Conservation (phyloP, 2,113 vertebrate genomes). For the Oreochromis aureus region DNA sequence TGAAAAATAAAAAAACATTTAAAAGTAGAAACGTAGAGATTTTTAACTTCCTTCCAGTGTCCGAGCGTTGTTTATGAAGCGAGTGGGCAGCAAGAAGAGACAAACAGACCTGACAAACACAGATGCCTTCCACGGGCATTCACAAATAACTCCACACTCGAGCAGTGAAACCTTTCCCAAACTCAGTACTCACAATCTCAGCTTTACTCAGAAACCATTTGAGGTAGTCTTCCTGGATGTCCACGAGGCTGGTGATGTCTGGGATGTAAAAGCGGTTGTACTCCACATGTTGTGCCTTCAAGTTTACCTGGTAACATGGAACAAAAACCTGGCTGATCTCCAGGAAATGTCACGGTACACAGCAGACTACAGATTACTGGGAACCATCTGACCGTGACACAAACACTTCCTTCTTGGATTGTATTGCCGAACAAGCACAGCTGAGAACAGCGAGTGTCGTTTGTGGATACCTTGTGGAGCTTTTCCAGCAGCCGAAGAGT, state of each 20-base stretch:
- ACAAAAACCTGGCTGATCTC: neutral
- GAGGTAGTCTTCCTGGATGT: conserved; percentile 98
- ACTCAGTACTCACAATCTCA: conserved; percentile 81
- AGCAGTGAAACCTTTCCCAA: neutral
- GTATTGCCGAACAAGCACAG: neutral
- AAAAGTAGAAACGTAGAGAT: neutral
- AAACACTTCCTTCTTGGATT: neutral
- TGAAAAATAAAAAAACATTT: neutral
- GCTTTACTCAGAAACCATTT: conserved; percentile 96
- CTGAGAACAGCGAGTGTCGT: neutral
- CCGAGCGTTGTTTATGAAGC: neutral
- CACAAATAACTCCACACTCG: neutral
- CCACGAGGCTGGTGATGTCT: conserved; percentile 89
- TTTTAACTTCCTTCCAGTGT: neutral
- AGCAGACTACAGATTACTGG: neutral
- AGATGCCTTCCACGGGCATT: neutral
- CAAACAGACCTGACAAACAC: neutral
- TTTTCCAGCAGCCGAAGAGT: conserved; percentile 89
- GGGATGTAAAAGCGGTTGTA: conserved; percentile 93
- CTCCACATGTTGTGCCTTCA: conserved; percentile 88
- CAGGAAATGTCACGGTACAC: neutral
- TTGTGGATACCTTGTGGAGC: conserved; percentile 83
- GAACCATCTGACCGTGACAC: neutral
- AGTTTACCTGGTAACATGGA: conserved; percentile 80
- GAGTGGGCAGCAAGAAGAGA: neutral